Evolutionary conservation across 2,888 invertebrate species (phyloP).

Genomic region (Meiosimyza platycephala): DNA sequence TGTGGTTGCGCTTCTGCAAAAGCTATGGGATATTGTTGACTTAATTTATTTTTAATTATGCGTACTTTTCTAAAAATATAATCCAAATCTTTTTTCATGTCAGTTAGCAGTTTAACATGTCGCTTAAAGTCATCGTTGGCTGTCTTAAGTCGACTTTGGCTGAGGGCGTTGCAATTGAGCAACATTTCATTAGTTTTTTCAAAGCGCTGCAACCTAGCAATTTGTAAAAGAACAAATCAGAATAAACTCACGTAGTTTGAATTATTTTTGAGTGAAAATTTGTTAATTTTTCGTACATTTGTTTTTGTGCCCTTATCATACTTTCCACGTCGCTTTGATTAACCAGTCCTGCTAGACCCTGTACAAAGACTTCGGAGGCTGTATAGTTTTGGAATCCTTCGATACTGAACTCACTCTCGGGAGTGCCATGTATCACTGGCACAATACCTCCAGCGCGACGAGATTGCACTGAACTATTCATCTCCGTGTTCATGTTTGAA

Average conservation of each 20-base stretch:
- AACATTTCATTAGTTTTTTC: constrained; percentile 99
- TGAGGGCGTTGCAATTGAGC: constrained; percentile 95
- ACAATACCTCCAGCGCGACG: constrained; percentile 43
- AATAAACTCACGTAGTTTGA: neutral
- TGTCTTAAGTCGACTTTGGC: constrained; percentile 85
- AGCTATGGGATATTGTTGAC: constrained; percentile 77
- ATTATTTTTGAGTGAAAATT: neutral
- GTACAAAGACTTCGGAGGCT: constrained; percentile 92
- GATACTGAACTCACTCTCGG: constrained; percentile 51
- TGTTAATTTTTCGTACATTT: constrained; percentile 76
- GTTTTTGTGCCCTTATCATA: constrained; percentile 91
- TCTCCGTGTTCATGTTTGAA: constrained; percentile 49
- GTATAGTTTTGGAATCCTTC: constrained; percentile 66
- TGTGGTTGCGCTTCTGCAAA: constrained; percentile 72
- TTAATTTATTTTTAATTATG: constrained; percentile 82
- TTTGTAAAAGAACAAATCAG: constrained; percentile 8
- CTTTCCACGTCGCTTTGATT: constrained; percentile 91
- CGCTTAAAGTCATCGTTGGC: constrained; percentile 91
- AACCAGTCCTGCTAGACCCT: constrained; percentile 90
- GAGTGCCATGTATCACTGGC: constrained; percentile 49
- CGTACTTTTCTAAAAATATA: constrained; percentile 93
- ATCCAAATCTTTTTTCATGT: constrained; percentile 95
- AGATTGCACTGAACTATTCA: constrained; percentile 52
- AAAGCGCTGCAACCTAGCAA: constrained; percentile 87
- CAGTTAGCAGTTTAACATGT: constrained; percentile 85